Evolutionary conservation across 2,888 invertebrate genomes (phyloP), one percentile per base, ranked within the genome.

Genomic region (Rotaria sp.): DNA sequence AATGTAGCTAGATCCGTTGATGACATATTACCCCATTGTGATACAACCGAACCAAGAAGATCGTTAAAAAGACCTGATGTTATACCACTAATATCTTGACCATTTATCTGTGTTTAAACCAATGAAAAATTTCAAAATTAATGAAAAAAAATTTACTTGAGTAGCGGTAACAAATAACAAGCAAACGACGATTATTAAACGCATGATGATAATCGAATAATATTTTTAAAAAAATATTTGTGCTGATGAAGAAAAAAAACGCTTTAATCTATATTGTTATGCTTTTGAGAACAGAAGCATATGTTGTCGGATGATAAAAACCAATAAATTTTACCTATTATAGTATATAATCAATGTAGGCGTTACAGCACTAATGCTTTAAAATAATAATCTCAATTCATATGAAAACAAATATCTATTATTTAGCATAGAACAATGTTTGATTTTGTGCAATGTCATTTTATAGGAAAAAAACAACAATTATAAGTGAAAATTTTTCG

Each of bases 21-120:
- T 38, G 75, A 75, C 75, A 75, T 41, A 24, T 75, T 75, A 45
- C 75, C 75, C 75, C 75, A 75, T 75, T 75, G 75, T 67, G 67
- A 67, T 35, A 30, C n/a, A 30, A 67, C 30, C 7, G 67, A 67
- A 13, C 67, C 18, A 18, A 67, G 67, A 35, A 67, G 67, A 67
- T 67, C 35, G 2, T 67, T 35, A 35, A 67, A 67, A 30, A 35
- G 15, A 30, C 15, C 35, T 18, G 67, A 67, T 30, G 35, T 18
- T 30, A 67, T 35, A 35, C 35, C 35, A 35, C 67, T 18, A 35
- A 35, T 7, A 67, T 67, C 67, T 30, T 30, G 30, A 15, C 30
- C 67, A 30, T 67, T 30, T 30, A 15, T 35, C 30, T 52, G 24
- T 52, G 8, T 24, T 52, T 52, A 52, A 52, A 52, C 4, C 4